Conservation (phyloP, 2,888 invertebrate species). For the Bruchidius siliquastri region DNA sequence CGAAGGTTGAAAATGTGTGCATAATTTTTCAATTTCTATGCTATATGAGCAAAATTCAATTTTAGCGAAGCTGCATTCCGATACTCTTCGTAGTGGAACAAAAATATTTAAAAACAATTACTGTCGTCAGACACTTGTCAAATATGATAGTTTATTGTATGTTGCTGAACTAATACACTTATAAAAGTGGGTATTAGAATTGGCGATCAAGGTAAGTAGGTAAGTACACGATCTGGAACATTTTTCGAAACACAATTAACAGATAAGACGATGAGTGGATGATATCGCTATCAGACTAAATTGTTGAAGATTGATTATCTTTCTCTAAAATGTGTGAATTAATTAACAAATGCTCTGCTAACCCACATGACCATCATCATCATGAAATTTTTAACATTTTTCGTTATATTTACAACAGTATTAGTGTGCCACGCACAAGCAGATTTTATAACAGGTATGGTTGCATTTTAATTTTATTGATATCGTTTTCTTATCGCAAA, state of each 20-base stretch:
- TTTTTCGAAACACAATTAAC: constrained; percentile 2
- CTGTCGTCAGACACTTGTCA: too few relatives aligned
- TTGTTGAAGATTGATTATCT: neutral
- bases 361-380: neutral
- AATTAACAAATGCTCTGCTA: neutral
- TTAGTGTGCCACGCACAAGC: neutral
- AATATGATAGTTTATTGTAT: too few relatives aligned
- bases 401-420: neutral
- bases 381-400: neutral
- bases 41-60: too few relatives aligned
- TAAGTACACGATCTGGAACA: neutral
- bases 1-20: too few relatives aligned
- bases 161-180: too few relatives aligned
- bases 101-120: too few relatives aligned
- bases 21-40: too few relatives aligned
- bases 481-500: neutral
- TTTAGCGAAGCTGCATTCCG: too few relatives aligned
- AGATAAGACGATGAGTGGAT: neutral
- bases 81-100: too few relatives aligned
- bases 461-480: neutral
- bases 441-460: neutral
- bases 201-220: neutral
- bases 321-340: neutral
- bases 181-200: neutral
- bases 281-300: neutral